phyloP scores from a whole-genome alignment of 2,888 invertebrate species.

The Halictus quadricinctus region DNA sequence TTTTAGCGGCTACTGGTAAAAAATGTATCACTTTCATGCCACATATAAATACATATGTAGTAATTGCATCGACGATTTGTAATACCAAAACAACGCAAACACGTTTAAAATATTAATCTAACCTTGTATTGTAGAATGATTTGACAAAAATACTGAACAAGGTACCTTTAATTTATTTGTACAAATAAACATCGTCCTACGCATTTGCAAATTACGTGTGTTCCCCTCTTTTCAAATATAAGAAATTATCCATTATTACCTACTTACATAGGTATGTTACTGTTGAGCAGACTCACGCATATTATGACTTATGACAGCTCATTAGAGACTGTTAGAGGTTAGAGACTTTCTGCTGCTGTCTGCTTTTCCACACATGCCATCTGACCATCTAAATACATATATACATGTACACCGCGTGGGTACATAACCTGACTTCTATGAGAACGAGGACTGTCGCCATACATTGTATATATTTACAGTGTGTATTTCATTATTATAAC shows the following conservation, averaged over 20 bases:
- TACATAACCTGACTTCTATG: neutral
- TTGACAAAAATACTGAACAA: neutral
- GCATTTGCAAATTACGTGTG: neutral
- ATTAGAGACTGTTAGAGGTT: neutral
- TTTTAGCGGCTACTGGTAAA: neutral
- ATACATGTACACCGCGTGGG: constrained; percentile 5
- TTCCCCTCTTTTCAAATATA: constrained; percentile 2
- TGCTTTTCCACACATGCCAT: constrained; percentile 1
- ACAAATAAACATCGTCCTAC: neutral
- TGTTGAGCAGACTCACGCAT: neutral
- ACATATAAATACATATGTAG: neutral
- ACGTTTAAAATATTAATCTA: constrained; percentile 30
- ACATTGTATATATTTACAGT: neutral
- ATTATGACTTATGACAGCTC: constrained; percentile 22
- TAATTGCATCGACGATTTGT: constrained; percentile 30
- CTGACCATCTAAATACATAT: neutral
- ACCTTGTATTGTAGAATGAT: constrained; percentile 3
- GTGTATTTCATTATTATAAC: neutral
- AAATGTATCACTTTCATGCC: constrained; percentile 24
- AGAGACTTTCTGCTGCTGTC: neutral
- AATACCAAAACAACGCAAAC: constrained; percentile 2
- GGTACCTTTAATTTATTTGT: neutral
- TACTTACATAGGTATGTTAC: neutral
- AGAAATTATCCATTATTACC: constrained; percentile 13
- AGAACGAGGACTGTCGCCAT: neutral